Conservation (phyloP, 2,888 invertebrate species). For the Stratiomys singularior region DNA sequence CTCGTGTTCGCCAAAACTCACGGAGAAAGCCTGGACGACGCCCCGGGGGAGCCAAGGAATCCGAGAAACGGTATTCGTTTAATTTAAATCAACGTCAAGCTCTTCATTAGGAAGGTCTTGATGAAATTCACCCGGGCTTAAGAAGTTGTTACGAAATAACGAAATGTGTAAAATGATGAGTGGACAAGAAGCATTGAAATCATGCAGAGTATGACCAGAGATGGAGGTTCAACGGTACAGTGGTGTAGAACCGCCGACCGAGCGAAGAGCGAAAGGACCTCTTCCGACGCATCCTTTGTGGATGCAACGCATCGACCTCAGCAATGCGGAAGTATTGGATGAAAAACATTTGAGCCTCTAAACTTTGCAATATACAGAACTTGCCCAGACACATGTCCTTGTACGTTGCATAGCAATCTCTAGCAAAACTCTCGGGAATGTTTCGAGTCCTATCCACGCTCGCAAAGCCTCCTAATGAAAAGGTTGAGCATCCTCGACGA, state of each 20-base stretch:
- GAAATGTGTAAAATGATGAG: conserved; percentile 26
- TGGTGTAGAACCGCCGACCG: neutral
- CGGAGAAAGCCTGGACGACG: conserved; percentile 24
- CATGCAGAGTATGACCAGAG: neutral
- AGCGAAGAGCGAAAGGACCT: too few relatives aligned
- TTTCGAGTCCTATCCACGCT: too few relatives aligned
- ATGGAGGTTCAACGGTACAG: neutral
- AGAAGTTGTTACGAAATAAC: conserved; percentile 38
- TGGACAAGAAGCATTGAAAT: conserved; percentile 17
- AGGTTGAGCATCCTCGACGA: conserved; percentile 23
- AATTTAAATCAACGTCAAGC: conserved; percentile 53
- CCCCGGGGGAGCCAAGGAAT: conserved; percentile 25
- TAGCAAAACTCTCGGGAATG: too few relatives aligned
- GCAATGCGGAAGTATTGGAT: too few relatives aligned
- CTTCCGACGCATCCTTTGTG: too few relatives aligned
- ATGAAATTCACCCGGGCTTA: conserved; percentile 32
- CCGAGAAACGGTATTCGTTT: conserved; percentile 46
- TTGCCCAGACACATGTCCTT: too few relatives aligned
- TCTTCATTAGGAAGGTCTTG: conserved; percentile 50
- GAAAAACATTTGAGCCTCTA: too few relatives aligned
- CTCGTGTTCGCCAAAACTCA: conserved; percentile 7
- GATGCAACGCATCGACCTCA: too few relatives aligned
- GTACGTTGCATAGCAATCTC: too few relatives aligned
- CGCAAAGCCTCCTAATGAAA: neutral
- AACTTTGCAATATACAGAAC: too few relatives aligned